Percentiles rank a stretch among this genome's conserved stretches.
Conservation (phyloP, 2,888 invertebrate genomes). For the Cephus pulcher region DNA sequence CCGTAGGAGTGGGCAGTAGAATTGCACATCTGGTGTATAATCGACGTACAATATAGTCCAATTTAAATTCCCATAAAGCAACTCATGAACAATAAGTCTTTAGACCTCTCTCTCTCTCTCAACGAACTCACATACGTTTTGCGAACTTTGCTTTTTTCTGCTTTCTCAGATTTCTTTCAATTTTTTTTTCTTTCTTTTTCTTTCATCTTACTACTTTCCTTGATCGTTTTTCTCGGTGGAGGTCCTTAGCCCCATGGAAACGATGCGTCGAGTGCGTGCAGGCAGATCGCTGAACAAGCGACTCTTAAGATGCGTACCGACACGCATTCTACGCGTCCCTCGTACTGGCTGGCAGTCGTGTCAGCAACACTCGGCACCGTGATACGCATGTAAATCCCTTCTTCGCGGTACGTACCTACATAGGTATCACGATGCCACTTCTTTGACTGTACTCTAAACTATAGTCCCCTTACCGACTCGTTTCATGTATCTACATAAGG, state of each 20-base stretch:
- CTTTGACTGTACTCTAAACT: not conserved
- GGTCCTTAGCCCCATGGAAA: slow-evolving; percentile 7
- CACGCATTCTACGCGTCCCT: slow-evolving; percentile 55
- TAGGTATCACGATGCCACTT: not conserved
- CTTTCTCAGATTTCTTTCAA: no score
- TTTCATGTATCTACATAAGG: not conserved
- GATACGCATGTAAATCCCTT: slow-evolving; percentile 63
- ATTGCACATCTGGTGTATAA: no score
- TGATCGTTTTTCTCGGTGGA: not conserved
- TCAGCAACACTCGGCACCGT: slow-evolving; percentile 57
- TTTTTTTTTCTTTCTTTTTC: no score
- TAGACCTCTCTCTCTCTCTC: no score
- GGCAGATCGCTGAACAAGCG: slow-evolving; percentile 40
- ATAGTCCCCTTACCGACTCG: not conserved
- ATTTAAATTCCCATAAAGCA: no score
- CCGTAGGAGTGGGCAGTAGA: no score
- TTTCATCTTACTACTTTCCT: no score
- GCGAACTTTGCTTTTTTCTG: no score
- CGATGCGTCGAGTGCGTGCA: slow-evolving; percentile 22
- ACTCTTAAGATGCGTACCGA: slow-evolving; percentile 58
- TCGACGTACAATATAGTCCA: no score
- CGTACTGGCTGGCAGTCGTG: slow-evolving; percentile 58
- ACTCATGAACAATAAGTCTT: no score
- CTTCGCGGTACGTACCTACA: slow-evolving; percentile 33
- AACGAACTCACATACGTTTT: no score